phyloP scores from a whole-genome alignment of 2,113 vertebrate genomes.

The Ophthalmolycus amberensis region DNA sequence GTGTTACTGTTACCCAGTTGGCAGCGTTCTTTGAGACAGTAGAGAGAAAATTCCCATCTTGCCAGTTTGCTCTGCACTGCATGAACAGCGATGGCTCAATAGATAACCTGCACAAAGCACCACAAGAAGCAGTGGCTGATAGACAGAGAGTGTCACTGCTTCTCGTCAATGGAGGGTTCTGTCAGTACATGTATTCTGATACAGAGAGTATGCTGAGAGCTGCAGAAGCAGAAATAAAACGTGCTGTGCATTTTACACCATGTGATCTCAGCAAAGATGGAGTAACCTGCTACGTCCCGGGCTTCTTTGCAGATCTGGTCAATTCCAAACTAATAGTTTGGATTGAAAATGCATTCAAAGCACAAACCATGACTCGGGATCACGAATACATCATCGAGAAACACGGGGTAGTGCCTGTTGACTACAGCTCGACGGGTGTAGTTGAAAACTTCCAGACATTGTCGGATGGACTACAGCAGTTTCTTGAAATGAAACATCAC shows the following conservation, averaged over 20 bases:
- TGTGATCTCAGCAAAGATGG: constrained; percentile 22
- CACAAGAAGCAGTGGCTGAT: no score
- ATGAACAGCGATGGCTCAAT: not conserved
- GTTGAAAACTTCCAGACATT: constrained; percentile 74
- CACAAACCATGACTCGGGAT: constrained; percentile 55
- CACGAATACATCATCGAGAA: constrained; percentile 69
- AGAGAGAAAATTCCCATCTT: constrained; percentile 40
- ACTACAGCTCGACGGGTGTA: constrained; percentile 78
- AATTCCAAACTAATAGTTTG: constrained; percentile 60
- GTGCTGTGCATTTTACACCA: constrained; percentile 34
- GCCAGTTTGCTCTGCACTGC: constrained; percentile 42
- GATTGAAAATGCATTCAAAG: constrained; percentile 75
- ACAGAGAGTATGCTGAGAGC: not conserved
- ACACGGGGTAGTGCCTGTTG: constrained; percentile 72
- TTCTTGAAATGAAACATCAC: constrained; percentile 79
- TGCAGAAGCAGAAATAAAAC: constrained; percentile 32
- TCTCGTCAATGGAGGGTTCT: constrained; percentile 31
- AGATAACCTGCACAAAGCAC: not conserved
- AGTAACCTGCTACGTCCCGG: constrained; percentile 46
- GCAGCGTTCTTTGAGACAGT: constrained; percentile 50
- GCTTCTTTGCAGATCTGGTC: constrained; percentile 64
- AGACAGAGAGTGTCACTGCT: constrained; percentile 23
- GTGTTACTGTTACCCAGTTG: not conserved
- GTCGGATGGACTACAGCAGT: constrained; percentile 81
- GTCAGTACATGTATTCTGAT: constrained; percentile 42